phyloP scores from a whole-genome alignment of 2,888 invertebrate species.

The Coleophora flavipennella region DNA sequence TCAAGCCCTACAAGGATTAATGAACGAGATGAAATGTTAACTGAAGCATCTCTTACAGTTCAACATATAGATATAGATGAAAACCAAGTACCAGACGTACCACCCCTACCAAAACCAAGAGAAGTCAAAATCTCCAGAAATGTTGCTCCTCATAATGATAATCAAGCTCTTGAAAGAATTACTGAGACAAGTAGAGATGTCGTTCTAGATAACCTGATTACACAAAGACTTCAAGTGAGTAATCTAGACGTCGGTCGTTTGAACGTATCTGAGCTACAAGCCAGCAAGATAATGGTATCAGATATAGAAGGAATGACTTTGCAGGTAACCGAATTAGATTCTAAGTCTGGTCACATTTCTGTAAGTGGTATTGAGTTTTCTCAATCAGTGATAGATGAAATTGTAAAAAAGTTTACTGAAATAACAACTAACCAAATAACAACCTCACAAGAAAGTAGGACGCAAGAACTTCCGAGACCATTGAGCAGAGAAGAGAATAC shows the following conservation, averaged over 20 bases:
- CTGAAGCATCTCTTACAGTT: slow-evolving; percentile 77
- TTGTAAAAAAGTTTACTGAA: slow-evolving; percentile 71
- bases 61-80: slow-evolving; percentile 75
- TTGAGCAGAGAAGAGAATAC: slow-evolving; percentile 55
- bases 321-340: slow-evolving; percentile 80
- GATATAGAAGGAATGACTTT: slow-evolving; percentile 85
- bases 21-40: slow-evolving; percentile 74
- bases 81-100: slow-evolving; percentile 53
- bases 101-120: slow-evolving; percentile 55
- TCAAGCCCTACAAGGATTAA: slow-evolving; percentile 74
- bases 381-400: slow-evolving; percentile 77
- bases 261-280: slow-evolving; percentile 84
- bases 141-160: slow-evolving; percentile 24
- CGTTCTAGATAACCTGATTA: slow-evolving; percentile 61
- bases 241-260: slow-evolving; percentile 86
- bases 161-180: slow-evolving; percentile 46
- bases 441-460: slow-evolving; percentile 19
- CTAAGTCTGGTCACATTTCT: slow-evolving; percentile 78
- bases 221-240: slow-evolving; percentile 78
- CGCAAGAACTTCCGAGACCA: slow-evolving; percentile 28
- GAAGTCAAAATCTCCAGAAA: slow-evolving; percentile 26
- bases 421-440: slow-evolving; percentile 39
- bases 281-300: slow-evolving; percentile 84
- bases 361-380: slow-evolving; percentile 79
- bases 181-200: slow-evolving; percentile 44